These are phyloP conservation scores for Drosophila elegans DNA, from an alignment of 1,140 invertebrate genomes.

Conservation along the genomic window DNA sequence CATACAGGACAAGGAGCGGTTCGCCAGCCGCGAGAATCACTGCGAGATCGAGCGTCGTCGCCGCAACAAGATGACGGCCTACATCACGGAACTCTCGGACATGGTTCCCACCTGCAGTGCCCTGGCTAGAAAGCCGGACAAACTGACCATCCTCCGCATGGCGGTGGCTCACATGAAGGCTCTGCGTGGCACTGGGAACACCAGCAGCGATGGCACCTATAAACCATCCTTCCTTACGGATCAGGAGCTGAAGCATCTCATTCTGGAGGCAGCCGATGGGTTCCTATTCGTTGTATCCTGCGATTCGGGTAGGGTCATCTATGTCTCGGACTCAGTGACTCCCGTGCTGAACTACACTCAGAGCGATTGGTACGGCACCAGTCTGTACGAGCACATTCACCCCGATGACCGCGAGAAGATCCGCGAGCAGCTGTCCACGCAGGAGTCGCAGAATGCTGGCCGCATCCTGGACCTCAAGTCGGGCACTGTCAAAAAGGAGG, in stretches of 20 bases:
- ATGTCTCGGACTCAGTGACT: conserved; percentile 99
- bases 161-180: conserved; percentile 99
- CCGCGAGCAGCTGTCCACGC: conserved; percentile 98
- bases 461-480: conserved; percentile 98
- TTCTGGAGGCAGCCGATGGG: conserved; percentile 99
- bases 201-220: conserved; percentile 96
- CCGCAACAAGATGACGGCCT: conserved; percentile 99
- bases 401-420: conserved; percentile 99
- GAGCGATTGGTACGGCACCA: conserved; percentile 98
- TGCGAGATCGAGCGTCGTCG: conserved; percentile 99
- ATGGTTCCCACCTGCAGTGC: conserved; percentile 99
- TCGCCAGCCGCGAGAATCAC: conserved; percentile 99
- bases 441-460: conserved; percentile 98
- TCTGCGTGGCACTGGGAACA: conserved; percentile 94
- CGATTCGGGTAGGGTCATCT: conserved; percentile 98
- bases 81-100: conserved; percentile 99
- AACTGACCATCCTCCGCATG: conserved; percentile 99
- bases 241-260: conserved; percentile 99
- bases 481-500: conserved; percentile 99
- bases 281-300: conserved; percentile 99
- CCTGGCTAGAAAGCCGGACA: conserved; percentile 98
- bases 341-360: conserved; percentile 98
- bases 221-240: conserved; percentile 99
- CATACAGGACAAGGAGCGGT: conserved; percentile 97
- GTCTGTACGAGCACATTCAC: conserved; percentile 98